These are phyloP conservation scores for Drosophila vallismaia DNA, from an alignment of 2,888 invertebrate species.

Conservation along the genomic window DNA sequence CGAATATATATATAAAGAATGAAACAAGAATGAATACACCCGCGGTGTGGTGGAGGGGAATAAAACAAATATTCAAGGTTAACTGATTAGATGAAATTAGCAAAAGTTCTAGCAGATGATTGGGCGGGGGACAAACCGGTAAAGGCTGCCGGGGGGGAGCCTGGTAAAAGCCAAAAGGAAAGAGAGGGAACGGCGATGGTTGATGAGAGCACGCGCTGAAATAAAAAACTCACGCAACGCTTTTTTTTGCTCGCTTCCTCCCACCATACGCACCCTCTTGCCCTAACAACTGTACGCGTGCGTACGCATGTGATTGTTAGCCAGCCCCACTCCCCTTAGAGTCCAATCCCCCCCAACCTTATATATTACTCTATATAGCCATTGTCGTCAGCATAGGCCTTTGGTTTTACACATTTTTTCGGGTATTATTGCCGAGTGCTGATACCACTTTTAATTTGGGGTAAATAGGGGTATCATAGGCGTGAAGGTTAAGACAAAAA, in stretches of 20 bases:
- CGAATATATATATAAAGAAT: constrained; percentile 26
- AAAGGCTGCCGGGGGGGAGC: background rate
- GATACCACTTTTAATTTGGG: constrained; percentile 6
- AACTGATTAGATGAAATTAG: constrained; percentile 80
- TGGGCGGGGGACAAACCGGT: constrained; percentile 37
- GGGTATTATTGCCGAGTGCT: constrained; percentile 26
- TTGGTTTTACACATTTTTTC: constrained; percentile 19
- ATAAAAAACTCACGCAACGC: constrained; percentile 67
- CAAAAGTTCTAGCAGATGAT: constrained; percentile 74
- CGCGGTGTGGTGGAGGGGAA: constrained; percentile 36
- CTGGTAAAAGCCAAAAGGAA: constrained; percentile 1
- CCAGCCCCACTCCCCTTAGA: background rate
- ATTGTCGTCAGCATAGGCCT: constrained; percentile 54
- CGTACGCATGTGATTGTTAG: constrained; percentile 55
- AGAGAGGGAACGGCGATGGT: constrained; percentile 14
- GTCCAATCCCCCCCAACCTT: background rate
- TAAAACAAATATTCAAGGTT: constrained; percentile 76
- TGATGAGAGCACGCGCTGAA: constrained; percentile 72
- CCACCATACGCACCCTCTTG: background rate
- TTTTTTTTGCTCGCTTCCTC: constrained; percentile 21
- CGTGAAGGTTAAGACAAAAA: background rate
- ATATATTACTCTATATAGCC: constrained; percentile 27
- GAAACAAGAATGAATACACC: constrained; percentile 63
- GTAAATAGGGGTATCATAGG: constrained; percentile 4
- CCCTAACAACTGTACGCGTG: constrained; percentile 45